Evolutionary conservation across 2,113 vertebrate genomes (phyloP).

Genomic region (Polypterus senegalus): DNA sequence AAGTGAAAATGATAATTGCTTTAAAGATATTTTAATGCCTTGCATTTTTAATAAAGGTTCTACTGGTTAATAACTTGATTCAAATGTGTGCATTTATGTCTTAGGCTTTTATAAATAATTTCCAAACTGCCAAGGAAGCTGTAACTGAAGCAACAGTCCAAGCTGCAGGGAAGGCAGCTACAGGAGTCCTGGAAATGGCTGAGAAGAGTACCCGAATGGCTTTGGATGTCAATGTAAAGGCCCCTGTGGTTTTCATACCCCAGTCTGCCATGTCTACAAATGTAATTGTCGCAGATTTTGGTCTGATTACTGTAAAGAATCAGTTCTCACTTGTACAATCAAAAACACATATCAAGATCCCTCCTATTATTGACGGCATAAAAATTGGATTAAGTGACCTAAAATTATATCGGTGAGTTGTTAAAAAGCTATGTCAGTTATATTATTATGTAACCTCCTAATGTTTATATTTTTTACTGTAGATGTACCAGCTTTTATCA

Average conservation of each 20-base stretch:
- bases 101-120: constrained; percentile 86
- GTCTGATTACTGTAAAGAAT: constrained; percentile 79
- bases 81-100: constrained; percentile 11
- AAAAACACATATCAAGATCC: constrained; percentile 47
- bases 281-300: constrained; percentile 86
- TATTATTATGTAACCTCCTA: too few relatives aligned
- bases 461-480: too few relatives aligned
- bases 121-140: constrained; percentile 82
- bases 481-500: too few relatives aligned
- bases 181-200: constrained; percentile 78
- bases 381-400: constrained; percentile 78
- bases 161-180: constrained; percentile 82
- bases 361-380: constrained; percentile 82
- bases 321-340: constrained; percentile 58
- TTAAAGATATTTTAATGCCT: background rate
- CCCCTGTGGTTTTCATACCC: constrained; percentile 83
- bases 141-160: constrained; percentile 85
- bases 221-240: constrained; percentile 78
- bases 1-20: background rate
- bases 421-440: too few relatives aligned
- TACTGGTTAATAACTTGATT: background rate
- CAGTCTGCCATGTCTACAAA: constrained; percentile 77
- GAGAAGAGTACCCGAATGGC: constrained; percentile 71
- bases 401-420: constrained; percentile 76
- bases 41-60: background rate